Base-by-base conservation (phyloP, 1,140 invertebrate genomes). In the Apis laboriosa region DNA sequence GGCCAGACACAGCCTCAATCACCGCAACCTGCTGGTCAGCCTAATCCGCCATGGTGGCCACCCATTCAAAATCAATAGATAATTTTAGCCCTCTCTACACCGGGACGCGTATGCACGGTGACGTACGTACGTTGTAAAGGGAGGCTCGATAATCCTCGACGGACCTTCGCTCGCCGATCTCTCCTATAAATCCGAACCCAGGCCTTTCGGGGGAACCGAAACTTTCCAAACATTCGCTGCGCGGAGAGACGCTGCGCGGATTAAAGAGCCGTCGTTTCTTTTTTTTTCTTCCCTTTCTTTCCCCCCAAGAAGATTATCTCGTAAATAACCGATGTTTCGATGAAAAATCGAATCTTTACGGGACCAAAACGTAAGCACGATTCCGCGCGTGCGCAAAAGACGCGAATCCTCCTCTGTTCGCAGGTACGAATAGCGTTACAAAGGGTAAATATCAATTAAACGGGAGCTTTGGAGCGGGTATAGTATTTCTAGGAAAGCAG, bases 31-130 rank as follows among this genome's bases (percentile, higher is more conserved):
- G 91, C 92, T 91, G 92, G 92, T 93, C 90, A 90, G 90, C 88
- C 92, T 92, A 93, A 93, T 93, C 92, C 91, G 89, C 91, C 90
- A 90, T 92, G 88, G 90, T 90, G 87, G 90, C 89, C 89, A 91
- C 85, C 90, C 91, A 90, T 93, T 92, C 90, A 91, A 92, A 93
- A 94, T 94, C 92, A 92, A 94, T 93, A 92, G 91, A 94, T 94
- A 92, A 93, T 93, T 93, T 92, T 88, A 88, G 83, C 76, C 77
- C 88, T 77, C 75, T 77, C 75, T 82, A 60, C 60, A 77, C 56
- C 24, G 8, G 77, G 60, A 76, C 72, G 80, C 75, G 72, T 77
- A 80, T 75, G 87, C 83, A 84, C 71, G 87, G 75, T 83, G 82
- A 86, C 81, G 80, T 88, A 84, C 72, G 56, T 77, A 78, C 67